These are phyloP conservation scores for Tortricodes alternella DNA, from an alignment of 2,888 invertebrate genomes.

Conservation along the genomic window DNA sequence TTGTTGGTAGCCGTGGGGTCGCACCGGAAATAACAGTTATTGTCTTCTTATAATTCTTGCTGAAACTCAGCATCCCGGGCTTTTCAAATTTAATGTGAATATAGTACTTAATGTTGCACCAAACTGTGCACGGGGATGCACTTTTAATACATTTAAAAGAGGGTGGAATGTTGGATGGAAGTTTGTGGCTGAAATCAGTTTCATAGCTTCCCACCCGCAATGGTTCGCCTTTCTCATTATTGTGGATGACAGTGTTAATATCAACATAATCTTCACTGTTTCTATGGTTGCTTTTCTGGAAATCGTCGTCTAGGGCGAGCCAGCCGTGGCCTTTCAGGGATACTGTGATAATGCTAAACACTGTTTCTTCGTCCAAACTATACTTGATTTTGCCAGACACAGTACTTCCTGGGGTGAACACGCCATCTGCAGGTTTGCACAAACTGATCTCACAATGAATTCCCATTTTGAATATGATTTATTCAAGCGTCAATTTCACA, in stretches of 20 bases:
- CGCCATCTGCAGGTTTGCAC: neutral
- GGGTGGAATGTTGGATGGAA: conserved; percentile 12
- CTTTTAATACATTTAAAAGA: conserved; percentile 10
- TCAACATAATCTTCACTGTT: conserved; percentile 15
- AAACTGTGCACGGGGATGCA: neutral
- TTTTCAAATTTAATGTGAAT: conserved; percentile 17
- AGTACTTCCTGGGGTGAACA: conserved; percentile 11
- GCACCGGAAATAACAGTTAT: conserved; percentile 13
- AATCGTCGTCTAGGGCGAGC: conserved; percentile 7
- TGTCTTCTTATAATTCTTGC: conserved; percentile 21
- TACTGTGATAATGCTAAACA: conserved; percentile 16
- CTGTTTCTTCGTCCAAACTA: conserved; percentile 15
- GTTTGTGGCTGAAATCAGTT: conserved; percentile 10
- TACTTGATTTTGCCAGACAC: conserved; percentile 22
- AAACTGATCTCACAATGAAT: conserved; percentile 19
- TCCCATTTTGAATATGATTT: neutral
- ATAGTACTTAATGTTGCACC: conserved; percentile 22
- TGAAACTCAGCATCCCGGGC: conserved; percentile 4
- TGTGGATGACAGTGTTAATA: conserved; percentile 2
- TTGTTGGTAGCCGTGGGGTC: conserved; percentile 11
- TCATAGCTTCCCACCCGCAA: conserved; percentile 8
- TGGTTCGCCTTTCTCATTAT: conserved; percentile 9
- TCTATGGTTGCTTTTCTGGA: conserved; percentile 8
- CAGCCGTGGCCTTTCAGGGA: conserved; percentile 22
- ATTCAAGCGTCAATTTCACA: neutral